A percentile compares a stretch with the other conserved stretches of the same genome.
phyloP scores from a whole-genome alignment of 2,113 vertebrate genomes.

The Gobio gobio region DNA sequence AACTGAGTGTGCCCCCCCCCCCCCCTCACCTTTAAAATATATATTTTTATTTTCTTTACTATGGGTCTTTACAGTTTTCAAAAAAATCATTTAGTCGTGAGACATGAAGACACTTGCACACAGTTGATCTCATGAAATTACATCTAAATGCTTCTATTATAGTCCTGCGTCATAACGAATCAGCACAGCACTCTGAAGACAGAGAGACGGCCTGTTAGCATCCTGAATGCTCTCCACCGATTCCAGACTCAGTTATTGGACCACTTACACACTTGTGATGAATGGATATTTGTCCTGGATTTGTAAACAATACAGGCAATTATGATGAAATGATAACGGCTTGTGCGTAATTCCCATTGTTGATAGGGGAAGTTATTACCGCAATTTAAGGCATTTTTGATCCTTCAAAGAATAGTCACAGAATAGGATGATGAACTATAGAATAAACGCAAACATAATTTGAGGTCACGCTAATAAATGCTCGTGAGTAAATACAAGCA shows the following conservation, averaged over 20 bases:
- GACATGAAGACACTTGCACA: neutral
- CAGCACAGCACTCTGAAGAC: neutral
- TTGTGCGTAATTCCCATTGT: conserved; percentile 9
- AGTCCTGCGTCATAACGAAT: neutral
- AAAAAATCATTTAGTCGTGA: neutral
- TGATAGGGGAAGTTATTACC: neutral
- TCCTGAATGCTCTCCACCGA: neutral
- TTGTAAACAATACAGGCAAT: conserved; percentile 18
- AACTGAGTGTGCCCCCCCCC: no score
- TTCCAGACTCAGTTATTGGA: neutral
- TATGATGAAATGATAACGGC: neutral
- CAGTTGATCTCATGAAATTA: neutral
- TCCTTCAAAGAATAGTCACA: neutral
- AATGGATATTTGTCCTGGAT: neutral
- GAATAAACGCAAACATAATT: neutral
- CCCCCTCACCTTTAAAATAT: no score
- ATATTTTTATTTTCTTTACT: no score
- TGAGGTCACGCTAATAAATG: neutral
- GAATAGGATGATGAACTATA: neutral
- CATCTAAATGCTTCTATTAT: neutral
- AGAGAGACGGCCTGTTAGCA: neutral
- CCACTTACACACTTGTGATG: conserved; percentile 10
- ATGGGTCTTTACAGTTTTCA: no score
- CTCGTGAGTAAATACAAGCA: neutral
- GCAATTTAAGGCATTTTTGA: neutral